These are phyloP conservation scores for Drosophila eohydei DNA, from an alignment of 2,888 invertebrate genomes.

Conservation along the genomic window DNA sequence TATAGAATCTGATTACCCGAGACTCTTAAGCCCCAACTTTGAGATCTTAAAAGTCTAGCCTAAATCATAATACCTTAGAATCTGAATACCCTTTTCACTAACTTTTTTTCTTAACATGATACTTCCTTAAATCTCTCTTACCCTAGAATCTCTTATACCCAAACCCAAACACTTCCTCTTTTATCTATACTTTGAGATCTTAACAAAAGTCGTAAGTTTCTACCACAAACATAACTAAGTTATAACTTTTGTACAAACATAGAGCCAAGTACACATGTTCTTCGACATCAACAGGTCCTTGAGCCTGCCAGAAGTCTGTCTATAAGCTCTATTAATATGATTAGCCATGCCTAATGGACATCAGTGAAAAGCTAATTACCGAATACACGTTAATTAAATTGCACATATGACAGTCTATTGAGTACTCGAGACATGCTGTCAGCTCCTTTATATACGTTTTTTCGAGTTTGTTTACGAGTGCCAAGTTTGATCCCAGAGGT, in stretches of 20 bases:
- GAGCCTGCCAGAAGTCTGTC: not conserved
- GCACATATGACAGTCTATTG: conserved; percentile 20
- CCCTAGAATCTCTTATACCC: not conserved
- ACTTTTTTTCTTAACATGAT: too few species aligned
- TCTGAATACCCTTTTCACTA: too few species aligned
- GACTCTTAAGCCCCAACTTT: not conserved
- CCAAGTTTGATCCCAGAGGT: conserved; percentile 31
- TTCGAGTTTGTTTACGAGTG: conserved; percentile 9
- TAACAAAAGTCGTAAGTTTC: not conserved
- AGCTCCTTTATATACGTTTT: conserved; percentile 11
- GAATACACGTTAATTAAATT: conserved; percentile 49
- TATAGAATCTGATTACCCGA: not conserved
- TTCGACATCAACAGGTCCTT: not conserved
- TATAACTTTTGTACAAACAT: not conserved
- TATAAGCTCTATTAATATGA: conserved; percentile 17
- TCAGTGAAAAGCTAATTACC: conserved; percentile 27
- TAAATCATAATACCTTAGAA: not conserved
- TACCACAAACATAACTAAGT: not conserved
- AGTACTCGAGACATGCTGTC: conserved; percentile 16
- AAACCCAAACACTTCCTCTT: not conserved
- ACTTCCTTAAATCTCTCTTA: too few species aligned
- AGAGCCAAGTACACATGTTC: not conserved
- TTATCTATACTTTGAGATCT: not conserved
- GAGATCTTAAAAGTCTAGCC: not conserved
- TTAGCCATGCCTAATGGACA: conserved; percentile 39